phyloP scores from a whole-genome alignment of 2,113 vertebrate species.

The Nettapus auritus region DNA sequence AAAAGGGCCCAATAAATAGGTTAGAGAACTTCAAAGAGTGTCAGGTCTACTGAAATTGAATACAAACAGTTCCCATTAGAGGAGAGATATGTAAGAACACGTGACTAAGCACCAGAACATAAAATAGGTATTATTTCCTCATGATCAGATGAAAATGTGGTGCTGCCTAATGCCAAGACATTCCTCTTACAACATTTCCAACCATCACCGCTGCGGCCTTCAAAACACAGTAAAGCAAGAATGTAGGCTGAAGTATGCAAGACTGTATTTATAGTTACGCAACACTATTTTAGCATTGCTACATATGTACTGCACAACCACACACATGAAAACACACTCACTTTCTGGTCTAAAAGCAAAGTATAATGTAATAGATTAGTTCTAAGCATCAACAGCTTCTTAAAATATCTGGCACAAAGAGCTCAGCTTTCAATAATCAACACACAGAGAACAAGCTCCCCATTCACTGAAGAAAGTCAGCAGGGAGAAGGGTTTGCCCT shows the following conservation, averaged over 20 bases:
- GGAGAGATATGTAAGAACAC: neutral
- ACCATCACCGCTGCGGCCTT: slow-evolving; percentile 5
- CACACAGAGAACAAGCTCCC: slow-evolving; percentile 58
- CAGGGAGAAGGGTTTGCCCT: slow-evolving; percentile 38
- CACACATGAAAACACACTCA: slow-evolving; percentile 17
- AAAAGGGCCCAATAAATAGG: neutral
- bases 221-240: slow-evolving; percentile 30
- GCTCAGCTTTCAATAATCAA: slow-evolving; percentile 54
- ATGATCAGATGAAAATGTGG: slow-evolving; percentile 13
- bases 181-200: slow-evolving; percentile 36
- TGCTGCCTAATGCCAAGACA: neutral
- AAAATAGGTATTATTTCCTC: slow-evolving; percentile 35
- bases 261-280: slow-evolving; percentile 38
- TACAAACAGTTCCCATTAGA: neutral
- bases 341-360: slow-evolving; percentile 22
- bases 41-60: neutral
- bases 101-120: neutral
- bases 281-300: slow-evolving; percentile 38
- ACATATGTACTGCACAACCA: slow-evolving; percentile 20
- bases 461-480: slow-evolving; percentile 61
- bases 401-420: slow-evolving; percentile 67
- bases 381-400: slow-evolving; percentile 43
- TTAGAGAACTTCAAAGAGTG: neutral
- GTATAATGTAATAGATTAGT: slow-evolving; percentile 48
- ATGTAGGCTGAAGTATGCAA: slow-evolving; percentile 26